Percentiles rank a stretch among this genome's conserved stretches.
These are phyloP conservation scores for Amphipoea oculea DNA, from an alignment of 2,888 invertebrate species.

Conservation along the genomic window DNA sequence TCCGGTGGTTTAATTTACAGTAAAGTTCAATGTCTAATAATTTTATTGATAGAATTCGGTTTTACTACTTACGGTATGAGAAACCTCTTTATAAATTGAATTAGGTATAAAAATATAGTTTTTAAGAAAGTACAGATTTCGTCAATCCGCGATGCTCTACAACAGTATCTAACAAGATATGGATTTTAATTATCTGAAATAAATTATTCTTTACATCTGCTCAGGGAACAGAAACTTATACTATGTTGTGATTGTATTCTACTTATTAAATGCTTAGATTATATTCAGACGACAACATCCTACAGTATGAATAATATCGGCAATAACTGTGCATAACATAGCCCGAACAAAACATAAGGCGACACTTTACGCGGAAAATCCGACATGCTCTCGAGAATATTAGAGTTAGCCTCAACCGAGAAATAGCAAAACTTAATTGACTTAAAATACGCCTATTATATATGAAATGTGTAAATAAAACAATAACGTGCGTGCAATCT, in stretches of 20 bases:
- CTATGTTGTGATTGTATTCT: background rate
- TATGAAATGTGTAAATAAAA: constrained; percentile 30
- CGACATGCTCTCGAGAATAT: constrained; percentile 19
- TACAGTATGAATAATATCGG: background rate
- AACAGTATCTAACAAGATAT: background rate
- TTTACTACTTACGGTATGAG: constrained; percentile 57
- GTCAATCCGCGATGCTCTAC: constrained; percentile 37
- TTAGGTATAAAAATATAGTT: constrained; percentile 38
- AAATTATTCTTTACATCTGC: too few relatives aligned
- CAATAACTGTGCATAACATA: background rate
- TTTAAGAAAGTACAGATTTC: constrained; percentile 35
- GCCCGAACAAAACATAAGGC: background rate
- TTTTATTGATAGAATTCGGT: constrained; percentile 60
- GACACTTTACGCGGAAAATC: background rate
- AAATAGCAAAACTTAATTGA: constrained; percentile 40
- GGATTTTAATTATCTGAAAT: background rate
- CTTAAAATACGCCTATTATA: constrained; percentile 27
- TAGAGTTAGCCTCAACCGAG: constrained; percentile 16
- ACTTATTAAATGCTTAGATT: background rate
- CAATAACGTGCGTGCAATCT: constrained; percentile 40
- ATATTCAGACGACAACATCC: background rate
- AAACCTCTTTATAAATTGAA: constrained; percentile 55
- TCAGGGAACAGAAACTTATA: background rate
- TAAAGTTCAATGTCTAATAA: constrained; percentile 56
- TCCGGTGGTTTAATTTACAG: constrained; percentile 55